A percentile compares a stretch with the other conserved stretches of the same genome.
These are phyloP conservation scores for Prochilodus magdalenae DNA, from an alignment of 2,113 vertebrate species.

Conservation along the genomic window DNA sequence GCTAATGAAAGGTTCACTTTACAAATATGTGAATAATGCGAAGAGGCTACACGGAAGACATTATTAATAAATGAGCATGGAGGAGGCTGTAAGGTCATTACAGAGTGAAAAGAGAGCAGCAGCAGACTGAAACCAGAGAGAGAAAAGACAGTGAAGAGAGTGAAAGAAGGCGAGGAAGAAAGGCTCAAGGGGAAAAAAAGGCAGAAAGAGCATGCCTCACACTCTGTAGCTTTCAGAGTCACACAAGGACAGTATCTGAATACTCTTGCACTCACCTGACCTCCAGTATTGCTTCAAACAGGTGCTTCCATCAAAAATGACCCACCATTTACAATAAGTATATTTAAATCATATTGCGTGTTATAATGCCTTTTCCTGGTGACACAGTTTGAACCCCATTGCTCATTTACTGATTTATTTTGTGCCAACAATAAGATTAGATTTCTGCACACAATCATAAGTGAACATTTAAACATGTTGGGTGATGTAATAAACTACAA, in stretches of 20 bases:
- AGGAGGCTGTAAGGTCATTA: conserved; percentile 21
- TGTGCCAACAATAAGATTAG: too few species aligned
- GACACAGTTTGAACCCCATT: too few species aligned
- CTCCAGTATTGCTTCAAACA: not conserved
- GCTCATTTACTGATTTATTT: too few species aligned
- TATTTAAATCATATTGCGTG: too few species aligned
- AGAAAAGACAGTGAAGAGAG: not conserved
- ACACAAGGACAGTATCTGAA: not conserved
- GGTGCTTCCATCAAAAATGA: too few species aligned
- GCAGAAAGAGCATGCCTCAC: not conserved
- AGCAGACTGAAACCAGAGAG: not conserved
- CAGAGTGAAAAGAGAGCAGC: not conserved
- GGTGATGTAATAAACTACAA: too few species aligned
- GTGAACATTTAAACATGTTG: too few species aligned
- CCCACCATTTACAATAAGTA: too few species aligned
- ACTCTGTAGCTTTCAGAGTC: not conserved
- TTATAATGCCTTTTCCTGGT: too few species aligned
- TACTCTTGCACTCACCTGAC: not conserved
- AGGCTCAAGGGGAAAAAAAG: not conserved
- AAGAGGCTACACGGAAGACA: conserved; percentile 16
- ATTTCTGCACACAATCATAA: too few species aligned
- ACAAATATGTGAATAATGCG: conserved; percentile 43
- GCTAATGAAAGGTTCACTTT: conserved; percentile 43
- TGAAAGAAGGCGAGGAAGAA: not conserved
- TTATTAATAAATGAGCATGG: conserved; percentile 41